Evolutionary conservation across 2,888 invertebrate genomes (phyloP), one percentile per base, ranked within the genome.

Genomic region (Papilio elwesi): DNA sequence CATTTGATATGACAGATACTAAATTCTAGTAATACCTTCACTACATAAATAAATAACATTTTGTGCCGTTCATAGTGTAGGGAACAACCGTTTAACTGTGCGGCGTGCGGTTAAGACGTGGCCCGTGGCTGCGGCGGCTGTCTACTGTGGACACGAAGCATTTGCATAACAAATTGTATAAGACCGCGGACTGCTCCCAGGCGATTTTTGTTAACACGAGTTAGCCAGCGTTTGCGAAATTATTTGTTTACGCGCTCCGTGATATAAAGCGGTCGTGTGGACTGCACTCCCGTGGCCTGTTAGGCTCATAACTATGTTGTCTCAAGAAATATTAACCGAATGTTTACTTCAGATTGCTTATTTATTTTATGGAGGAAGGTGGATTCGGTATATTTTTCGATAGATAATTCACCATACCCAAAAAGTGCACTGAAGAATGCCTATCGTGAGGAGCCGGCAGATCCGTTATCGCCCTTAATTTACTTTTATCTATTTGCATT

Each of bases 91-190:
- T 57, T 51, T 63, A 36, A 15, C 52, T 36, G 15, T 49, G 38
- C n/a, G 70, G 11, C 51, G 6, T 9, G 49, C 15, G 47, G 16
- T 15, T 62, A 52, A 67, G 66, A 59, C 52, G 62, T 3, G 70
- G 26, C 53, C 26, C 67, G 52, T 26, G 13, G 13, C 12, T 8
- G 38, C 43, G 10, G n/a, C n/a, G 38, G n/a, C 59, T 38, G 59
- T 59, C 59, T 59, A 59, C 59, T 52, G 57, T 57, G 71, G 71
- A 67, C 59, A 48, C 9, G 16, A n/a, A 71, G 81, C 86, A 92
- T 92, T 92, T 91, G 90, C 92, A 92, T 92, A 91, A 85, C 90
- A 92, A 92, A 92, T 92, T 92, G 92, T 90, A 89, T 89, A 88
- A 88, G 86, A 85, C 86, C 87, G 86, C 74, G 64, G 73, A 26